Base-by-base conservation (phyloP, 2,797 vertebrate species). In the Anableps anableps region DNA sequence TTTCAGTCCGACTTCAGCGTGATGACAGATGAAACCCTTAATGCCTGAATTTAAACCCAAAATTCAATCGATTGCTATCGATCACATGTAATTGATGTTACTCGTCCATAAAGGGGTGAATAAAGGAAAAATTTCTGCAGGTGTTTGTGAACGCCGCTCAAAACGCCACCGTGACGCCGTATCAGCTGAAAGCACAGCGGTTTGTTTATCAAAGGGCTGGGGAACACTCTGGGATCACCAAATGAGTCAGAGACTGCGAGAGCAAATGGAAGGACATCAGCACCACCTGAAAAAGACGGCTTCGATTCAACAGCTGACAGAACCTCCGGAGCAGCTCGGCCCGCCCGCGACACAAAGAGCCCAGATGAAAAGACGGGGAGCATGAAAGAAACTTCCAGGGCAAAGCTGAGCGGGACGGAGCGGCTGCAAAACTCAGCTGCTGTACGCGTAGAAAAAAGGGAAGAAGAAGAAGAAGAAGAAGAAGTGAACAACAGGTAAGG, bases 401-500 rank as follows among this genome's bases (percentile, higher is more conserved):
- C 60, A 53, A 71, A 74, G 53, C 4, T 3, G 82, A 83, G 73
- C 3, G 21, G 86, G 75, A 86, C 83, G 70, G 66, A 74, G 70
- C 4, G 74, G 83, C 47, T 68, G 74, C 31, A 82, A 88, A 81
- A 43, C 79, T 84, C 79, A 79, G 74, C 31, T 43, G 53, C n/a
- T 19, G 79, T 5, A 45, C 31, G 47, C 48, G 23, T 7, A 29
- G 23, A 71, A 36, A 81, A n/a, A 31, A 76, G 66, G 48, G 31
- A 77, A 75, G 41, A 68, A 80, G 72, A 76, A 43, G 10, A 43
- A 10, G 43, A 43, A 58, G 38, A 71, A 75, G 41, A 53, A 73
- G 76, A 43, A 41, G 41, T 5, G 79, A 85, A 85, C 79, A 86
- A 86, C 80, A 90, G 85, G 86, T 89, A 64, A 85, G 80, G 78